Evolutionary conservation across 2,797 vertebrate species (phyloP).

Genomic region (Remorina albescens): DNA sequence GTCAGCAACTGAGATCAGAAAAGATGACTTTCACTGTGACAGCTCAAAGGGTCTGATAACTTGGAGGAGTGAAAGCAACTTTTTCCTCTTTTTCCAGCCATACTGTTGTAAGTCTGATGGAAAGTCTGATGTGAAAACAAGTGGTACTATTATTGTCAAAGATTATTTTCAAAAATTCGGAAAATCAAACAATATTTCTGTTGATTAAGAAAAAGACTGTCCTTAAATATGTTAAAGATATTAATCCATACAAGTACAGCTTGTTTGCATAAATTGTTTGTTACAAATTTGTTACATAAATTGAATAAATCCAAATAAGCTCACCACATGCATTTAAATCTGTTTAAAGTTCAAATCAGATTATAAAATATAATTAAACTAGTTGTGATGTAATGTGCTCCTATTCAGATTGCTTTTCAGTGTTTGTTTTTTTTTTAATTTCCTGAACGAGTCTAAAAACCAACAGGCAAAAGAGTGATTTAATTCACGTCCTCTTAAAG

Average conservation of each 20-base stretch:
- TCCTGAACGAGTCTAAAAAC: too few species aligned
- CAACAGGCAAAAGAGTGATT: background rate
- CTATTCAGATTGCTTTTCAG: background rate
- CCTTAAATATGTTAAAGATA: background rate
- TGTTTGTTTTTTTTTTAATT: background rate
- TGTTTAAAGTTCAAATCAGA: background rate
- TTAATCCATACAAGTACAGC: too few species aligned
- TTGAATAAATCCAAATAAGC: background rate
- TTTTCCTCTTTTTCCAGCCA: conserved; percentile 17
- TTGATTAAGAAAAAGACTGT: background rate
- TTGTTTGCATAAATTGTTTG: too few species aligned
- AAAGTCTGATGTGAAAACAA: background rate
- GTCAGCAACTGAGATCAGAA: conserved; percentile 64
- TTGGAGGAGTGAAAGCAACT: conserved; percentile 1
- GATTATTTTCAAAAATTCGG: background rate
- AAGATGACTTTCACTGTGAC: conserved; percentile 55
- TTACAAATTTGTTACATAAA: background rate
- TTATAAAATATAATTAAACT: background rate
- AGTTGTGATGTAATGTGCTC: background rate
- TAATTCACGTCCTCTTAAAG: conserved; percentile 33
- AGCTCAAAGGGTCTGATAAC: conserved; percentile 39
- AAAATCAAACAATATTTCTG: background rate
- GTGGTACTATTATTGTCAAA: conserved; percentile 14
- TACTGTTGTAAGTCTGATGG: background rate
- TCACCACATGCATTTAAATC: background rate